Conservation (phyloP, 2,113 vertebrate genomes). For the Gnathonemus echidnorhynchus region DNA sequence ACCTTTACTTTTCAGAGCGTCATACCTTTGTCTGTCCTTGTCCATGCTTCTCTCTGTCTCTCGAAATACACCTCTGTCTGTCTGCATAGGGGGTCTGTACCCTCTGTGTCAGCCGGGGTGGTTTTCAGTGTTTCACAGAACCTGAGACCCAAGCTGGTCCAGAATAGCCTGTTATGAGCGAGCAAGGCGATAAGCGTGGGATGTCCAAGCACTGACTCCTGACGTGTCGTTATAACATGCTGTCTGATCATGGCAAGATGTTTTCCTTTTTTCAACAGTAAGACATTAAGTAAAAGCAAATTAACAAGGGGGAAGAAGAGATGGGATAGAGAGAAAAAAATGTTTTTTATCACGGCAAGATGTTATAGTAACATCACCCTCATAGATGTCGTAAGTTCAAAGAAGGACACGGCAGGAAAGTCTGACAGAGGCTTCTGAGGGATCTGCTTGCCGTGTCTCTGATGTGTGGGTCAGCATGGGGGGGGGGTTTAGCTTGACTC, state of each 20-base stretch:
- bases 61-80: constrained; percentile 13
- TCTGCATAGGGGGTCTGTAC: constrained; percentile 18
- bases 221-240: not conserved
- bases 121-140: constrained; percentile 43
- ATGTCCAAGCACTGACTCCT: not conserved
- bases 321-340: too few species aligned
- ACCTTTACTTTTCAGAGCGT: constrained; percentile 34
- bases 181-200: not conserved
- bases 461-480: not conserved
- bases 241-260: not conserved
- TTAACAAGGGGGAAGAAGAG: too few species aligned
- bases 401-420: not conserved
- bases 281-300: too few species aligned
- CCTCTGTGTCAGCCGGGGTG: constrained; percentile 19
- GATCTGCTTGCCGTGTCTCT: not conserved
- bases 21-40: not conserved
- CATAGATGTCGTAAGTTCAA: not conserved
- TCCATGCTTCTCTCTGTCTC: not conserved
- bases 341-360: not conserved
- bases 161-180: not conserved
- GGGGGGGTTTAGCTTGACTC: not conserved
- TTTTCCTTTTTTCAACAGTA: not conserved
- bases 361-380: not conserved
- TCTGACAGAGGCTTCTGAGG: not conserved
- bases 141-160: constrained; percentile 21